Conservation (phyloP, 2,888 invertebrate species). For the Piscicola geometra region DNA sequence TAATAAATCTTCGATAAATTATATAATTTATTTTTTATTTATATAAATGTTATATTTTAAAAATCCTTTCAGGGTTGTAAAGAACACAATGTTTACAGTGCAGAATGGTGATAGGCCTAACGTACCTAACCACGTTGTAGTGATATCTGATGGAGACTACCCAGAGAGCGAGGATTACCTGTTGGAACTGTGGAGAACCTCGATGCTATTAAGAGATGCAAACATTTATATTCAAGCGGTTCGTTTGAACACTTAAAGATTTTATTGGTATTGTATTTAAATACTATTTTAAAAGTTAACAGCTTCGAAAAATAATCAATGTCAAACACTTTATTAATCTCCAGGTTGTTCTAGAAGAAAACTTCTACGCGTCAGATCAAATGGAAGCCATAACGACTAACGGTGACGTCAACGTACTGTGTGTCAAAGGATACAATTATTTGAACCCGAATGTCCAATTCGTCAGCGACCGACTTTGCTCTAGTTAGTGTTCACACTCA, state of each 20-base stretch:
- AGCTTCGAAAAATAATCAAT: too few relatives aligned
- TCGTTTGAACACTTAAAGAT: conserved; percentile 1
- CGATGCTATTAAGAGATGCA: conserved; percentile 16
- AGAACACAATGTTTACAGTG: conserved; percentile 37
- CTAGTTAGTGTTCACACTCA: neutral
- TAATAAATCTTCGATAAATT: neutral
- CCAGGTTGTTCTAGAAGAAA: neutral
- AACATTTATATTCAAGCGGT: conserved; percentile 39
- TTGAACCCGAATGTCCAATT: neutral
- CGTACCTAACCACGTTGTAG: conserved; percentile 35
- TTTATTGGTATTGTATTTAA: neutral
- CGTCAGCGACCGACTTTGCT: conserved; percentile 12
- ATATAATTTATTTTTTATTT: neutral
- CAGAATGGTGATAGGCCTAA: conserved; percentile 34
- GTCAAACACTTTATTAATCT: too few relatives aligned
- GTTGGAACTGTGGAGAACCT: conserved; percentile 27
- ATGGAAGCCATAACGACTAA: neutral
- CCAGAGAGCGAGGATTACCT: conserved; percentile 11
- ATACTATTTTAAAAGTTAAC: too few relatives aligned
- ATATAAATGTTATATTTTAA: neutral
- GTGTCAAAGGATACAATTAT: neutral
- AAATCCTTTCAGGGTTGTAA: conserved; percentile 29
- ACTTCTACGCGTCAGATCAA: neutral
- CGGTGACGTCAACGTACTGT: neutral
- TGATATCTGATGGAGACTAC: conserved; percentile 40